phyloP scores from a whole-genome alignment of 2,113 vertebrate species.

The Danio rerio region GRCz12tu NC_133189.1:36473001-36473500 shows the following conservation, averaged over 20 bases:
- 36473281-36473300: constrained; percentile 77
- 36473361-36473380: constrained; percentile 48
- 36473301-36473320: constrained; percentile 33
- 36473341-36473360: constrained; percentile 53
- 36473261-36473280: constrained; percentile 72
- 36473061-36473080: constrained; percentile 58
- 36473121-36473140: constrained; percentile 79
- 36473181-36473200: constrained; percentile 81
- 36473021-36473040: not conserved
- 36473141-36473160: constrained; percentile 78
- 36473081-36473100: constrained; percentile 73
- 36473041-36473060: constrained; percentile 55
- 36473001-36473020: not conserved
- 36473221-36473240: constrained; percentile 82
- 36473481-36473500: constrained; percentile 73
- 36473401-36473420: constrained; percentile 67
- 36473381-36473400: constrained; percentile 51
- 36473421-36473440: constrained; percentile 54
- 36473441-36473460: constrained; percentile 75
- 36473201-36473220: constrained; percentile 84
- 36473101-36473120: constrained; percentile 80
- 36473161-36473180: constrained; percentile 76
- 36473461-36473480: constrained; percentile 65
- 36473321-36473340: not conserved
- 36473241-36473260: constrained; percentile 78